Evolutionary conservation across 2,797 vertebrate genomes (phyloP), one percentile per base, ranked within the genome.

Genomic region (Peromyscus attwateri): DNA sequence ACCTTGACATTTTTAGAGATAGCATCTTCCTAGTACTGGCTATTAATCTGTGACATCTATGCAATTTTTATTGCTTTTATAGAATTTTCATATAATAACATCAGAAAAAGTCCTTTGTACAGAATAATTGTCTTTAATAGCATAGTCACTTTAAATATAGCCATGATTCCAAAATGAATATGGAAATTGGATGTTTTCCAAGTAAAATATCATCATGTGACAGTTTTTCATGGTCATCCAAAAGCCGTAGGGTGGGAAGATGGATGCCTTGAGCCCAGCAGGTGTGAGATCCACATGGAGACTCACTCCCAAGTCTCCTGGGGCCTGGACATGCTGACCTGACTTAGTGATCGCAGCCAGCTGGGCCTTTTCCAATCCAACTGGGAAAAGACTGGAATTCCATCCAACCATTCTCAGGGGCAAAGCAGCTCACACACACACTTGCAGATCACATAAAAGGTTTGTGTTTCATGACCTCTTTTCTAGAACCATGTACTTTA

Each of bases 81-180:
- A 90, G 6, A 92, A 88, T 95, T 92, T 94, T 91, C 87, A 66
- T 62, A 87, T 87, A 49, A 90, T 87, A 89, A 80, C 80, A 34
- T 92, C 11, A 89, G 64, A 14, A 77, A 85, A 79, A 34, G 14
- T 40, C 40, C 19, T 73, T 90, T 93, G 66, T 93, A 95, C 14
- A 52, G 46, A 96, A 92, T 85, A 88, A 60, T 46, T 87, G 4
- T 77, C 68, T 97, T 93, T 83, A 64, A 96, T 96, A 93, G 89
- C 40, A 87, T 0, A 87, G 87, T 85, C 94, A 90, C 77, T 85
- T 92, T 80, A 96, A 95, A 94, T 60, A 62, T 21, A 80, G 8
- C 34, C 71, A 95, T 87, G 23, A 95, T 89, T 97, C n/a, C 60
- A 37, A 23, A 25, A 27, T 71, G 77, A 71, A 60, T 88, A 75